Evolutionary conservation across 2,888 invertebrate species (phyloP).

Genomic region (Sisyra terminalis): DNA sequence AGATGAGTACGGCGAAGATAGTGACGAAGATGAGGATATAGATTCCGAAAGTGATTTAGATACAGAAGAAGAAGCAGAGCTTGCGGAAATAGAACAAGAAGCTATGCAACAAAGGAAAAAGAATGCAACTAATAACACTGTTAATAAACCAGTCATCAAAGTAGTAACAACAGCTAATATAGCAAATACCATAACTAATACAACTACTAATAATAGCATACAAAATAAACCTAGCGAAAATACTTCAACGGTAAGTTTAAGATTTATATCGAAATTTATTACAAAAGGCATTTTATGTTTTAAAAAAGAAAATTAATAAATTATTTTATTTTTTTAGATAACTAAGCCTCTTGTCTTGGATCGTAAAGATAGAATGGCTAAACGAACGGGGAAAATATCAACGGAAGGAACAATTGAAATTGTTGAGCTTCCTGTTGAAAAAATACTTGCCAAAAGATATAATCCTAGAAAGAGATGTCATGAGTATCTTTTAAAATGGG

Average conservation of each 20-base stretch:
- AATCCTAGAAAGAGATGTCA: conserved; percentile 61
- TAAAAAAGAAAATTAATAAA: too few relatives aligned
- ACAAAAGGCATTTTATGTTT: too few relatives aligned
- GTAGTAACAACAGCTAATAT: background rate
- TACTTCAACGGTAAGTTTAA: background rate
- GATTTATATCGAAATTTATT: too few relatives aligned
- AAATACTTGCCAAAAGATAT: conserved; percentile 68
- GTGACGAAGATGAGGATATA: conserved; percentile 12
- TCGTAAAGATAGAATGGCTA: conserved; percentile 32
- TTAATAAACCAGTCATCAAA: background rate
- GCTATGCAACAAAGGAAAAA: conserved; percentile 6
- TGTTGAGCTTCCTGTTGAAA: conserved; percentile 62
- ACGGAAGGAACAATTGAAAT: conserved; percentile 23
- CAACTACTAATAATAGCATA: background rate
- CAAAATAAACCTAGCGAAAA: background rate
- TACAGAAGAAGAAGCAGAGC: conserved; percentile 14
- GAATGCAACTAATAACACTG: background rate
- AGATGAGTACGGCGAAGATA: conserved; percentile 13
- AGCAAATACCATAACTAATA: background rate
- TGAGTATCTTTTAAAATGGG: conserved; percentile 78
- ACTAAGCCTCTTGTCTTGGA: conserved; percentile 18
- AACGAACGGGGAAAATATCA: conserved; percentile 14
- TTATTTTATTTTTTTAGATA: conserved; percentile 11
- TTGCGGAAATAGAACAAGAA: conserved; percentile 11
- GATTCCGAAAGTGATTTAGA: conserved; percentile 17